These are phyloP conservation scores for Drosophila atroscutellata DNA, from an alignment of 2,888 invertebrate genomes.

Conservation along the genomic window DNA sequence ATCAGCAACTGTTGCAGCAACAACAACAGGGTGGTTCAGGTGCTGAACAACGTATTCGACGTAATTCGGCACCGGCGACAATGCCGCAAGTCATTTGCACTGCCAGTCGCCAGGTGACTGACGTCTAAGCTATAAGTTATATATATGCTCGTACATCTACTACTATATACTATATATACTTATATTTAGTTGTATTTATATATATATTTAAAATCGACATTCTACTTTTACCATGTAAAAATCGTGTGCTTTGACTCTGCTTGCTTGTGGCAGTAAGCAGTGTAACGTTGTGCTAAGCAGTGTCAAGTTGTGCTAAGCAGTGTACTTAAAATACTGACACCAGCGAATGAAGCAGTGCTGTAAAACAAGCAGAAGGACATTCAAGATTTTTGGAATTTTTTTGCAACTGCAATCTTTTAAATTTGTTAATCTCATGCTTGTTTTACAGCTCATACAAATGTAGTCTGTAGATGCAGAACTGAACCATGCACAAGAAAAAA, in stretches of 20 bases:
- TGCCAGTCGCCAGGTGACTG: slow-evolving; percentile 84
- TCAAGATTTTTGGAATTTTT: background rate
- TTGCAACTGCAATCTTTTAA: background rate
- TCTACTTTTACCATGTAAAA: slow-evolving; percentile 57
- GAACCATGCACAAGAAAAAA: slow-evolving; percentile 41
- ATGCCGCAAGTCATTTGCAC: slow-evolving; percentile 75
- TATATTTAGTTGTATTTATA: slow-evolving; percentile 28
- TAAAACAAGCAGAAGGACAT: slow-evolving; percentile 8
- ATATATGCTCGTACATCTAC: slow-evolving; percentile 24
- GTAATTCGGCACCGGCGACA: slow-evolving; percentile 71
- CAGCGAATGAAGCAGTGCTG: background rate
- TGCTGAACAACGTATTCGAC: slow-evolving; percentile 52
- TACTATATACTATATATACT: slow-evolving; percentile 12
- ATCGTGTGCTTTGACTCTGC: slow-evolving; percentile 44
- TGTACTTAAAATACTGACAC: slow-evolving; percentile 32
- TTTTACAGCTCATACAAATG: slow-evolving; percentile 13
- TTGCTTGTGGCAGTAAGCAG: slow-evolving; percentile 30
- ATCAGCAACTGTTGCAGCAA: slow-evolving; percentile 37
- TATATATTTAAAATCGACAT: slow-evolving; percentile 32
- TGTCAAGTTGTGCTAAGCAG: slow-evolving; percentile 22
- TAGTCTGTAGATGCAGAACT: slow-evolving; percentile 45
- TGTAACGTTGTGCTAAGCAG: slow-evolving; percentile 24
- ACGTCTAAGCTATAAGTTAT: slow-evolving; percentile 82
- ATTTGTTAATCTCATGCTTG: slow-evolving; percentile 6
- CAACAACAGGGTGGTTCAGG: slow-evolving; percentile 36